Percentiles rank a stretch among this genome's conserved stretches.
phyloP scores from a whole-genome alignment of 2,888 invertebrate species.

The Drosophila neonasuta region DNA sequence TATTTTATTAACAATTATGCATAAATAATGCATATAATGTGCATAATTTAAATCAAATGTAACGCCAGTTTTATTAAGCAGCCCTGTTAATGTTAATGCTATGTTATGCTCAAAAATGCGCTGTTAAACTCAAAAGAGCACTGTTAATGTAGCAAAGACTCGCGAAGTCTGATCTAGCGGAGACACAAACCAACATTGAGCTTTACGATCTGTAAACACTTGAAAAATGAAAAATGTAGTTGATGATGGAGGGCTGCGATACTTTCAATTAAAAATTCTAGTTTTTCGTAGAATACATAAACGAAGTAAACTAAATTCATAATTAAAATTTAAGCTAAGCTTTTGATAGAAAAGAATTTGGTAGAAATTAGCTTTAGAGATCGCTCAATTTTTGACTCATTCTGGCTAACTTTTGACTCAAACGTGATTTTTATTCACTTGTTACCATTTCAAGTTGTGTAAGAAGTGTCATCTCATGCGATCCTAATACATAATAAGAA shows the following conservation, averaged over 20 bases:
- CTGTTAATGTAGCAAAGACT: neutral
- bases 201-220: conserved; percentile 3
- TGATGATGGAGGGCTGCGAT: neutral
- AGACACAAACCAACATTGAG: conserved; percentile 41
- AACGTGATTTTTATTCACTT: neutral
- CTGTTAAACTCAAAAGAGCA: conserved; percentile 8
- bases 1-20: neutral
- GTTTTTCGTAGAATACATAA: neutral
- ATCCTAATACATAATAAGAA: neutral
- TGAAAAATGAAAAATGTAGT: neutral
- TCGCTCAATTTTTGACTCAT: neutral
- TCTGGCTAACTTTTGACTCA: neutral
- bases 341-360: too few species aligned
- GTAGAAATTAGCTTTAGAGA: too few species aligned
- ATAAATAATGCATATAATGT: neutral
- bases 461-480: neutral
- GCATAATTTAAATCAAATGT: neutral
- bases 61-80: neutral
- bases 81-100: neutral
- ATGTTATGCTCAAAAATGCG: conserved; percentile 19
- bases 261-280: neutral
- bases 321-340: neutral
- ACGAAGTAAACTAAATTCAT: neutral
- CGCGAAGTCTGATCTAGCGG: conserved; percentile 26
- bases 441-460: neutral